phyloP scores from a whole-genome alignment of 2,113 vertebrate genomes.

The Phasianus colchicus region DNA sequence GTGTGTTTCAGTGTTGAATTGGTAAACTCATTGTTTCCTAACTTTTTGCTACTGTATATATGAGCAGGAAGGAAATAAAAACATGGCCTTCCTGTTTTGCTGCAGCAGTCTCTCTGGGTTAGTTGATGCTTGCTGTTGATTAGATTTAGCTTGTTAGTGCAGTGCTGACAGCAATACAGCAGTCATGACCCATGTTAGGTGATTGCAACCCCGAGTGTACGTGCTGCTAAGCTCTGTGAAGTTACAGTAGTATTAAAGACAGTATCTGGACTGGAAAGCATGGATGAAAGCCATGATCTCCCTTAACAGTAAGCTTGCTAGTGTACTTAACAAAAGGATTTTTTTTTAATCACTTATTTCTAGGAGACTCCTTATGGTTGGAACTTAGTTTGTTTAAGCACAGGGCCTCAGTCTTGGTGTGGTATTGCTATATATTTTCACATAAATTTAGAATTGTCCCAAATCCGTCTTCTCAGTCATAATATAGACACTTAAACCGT shows the following conservation, averaged over 20 bases:
- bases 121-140: background rate
- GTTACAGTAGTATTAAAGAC: background rate
- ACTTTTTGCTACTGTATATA: background rate
- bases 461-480: background rate
- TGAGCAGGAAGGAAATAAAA: background rate
- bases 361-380: background rate
- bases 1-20: background rate
- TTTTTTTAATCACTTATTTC: background rate
- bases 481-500: background rate
- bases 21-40: background rate
- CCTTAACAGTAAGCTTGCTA: background rate
- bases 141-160: background rate
- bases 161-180: accelerated
- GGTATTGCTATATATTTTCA: background rate
- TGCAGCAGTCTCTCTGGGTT: background rate
- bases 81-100: background rate
- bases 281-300: background rate
- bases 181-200: background rate
- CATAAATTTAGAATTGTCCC: background rate
- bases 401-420: background rate
- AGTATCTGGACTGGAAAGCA: background rate
- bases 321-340: background rate
- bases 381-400: background rate
- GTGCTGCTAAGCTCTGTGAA: background rate
- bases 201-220: background rate